Conservation (phyloP, 2,113 vertebrate genomes). For the Mesoclemmys tuberculata region DNA sequence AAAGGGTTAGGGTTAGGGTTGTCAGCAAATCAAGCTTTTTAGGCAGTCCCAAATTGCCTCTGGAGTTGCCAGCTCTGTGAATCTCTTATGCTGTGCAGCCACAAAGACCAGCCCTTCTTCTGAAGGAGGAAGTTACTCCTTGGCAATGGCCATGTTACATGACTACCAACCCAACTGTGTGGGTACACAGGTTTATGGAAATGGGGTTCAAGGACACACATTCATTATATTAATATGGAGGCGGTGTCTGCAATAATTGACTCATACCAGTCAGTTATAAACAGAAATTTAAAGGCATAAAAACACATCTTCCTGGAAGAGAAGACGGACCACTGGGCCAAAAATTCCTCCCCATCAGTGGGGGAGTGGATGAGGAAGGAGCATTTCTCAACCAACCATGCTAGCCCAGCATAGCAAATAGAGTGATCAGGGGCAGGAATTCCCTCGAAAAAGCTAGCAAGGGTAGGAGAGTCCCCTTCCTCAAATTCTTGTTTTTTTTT, state of each 20-base stretch:
- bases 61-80: not conserved
- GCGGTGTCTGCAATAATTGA: not conserved
- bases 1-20: not conserved
- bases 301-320: not conserved
- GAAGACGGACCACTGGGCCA: not conserved
- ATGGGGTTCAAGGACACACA: not conserved
- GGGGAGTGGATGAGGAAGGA: not conserved
- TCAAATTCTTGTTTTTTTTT: not conserved
- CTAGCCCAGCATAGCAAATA: not conserved
- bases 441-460: not conserved
- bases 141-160: not conserved
- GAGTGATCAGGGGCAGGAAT: not conserved
- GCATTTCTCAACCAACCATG: not conserved
- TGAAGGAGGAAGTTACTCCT: not conserved
- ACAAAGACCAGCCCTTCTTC: not conserved
- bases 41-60: not conserved
- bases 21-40: not conserved
- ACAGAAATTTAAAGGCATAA: not conserved
- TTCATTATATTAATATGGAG: not conserved
- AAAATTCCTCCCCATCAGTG: not conserved
- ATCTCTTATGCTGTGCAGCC: not conserved
- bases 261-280: not conserved
- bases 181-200: not conserved
- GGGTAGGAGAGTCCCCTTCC: not conserved
- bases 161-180: not conserved